These are phyloP conservation scores for Steinernema khuongi DNA, from an alignment of 1,140 invertebrate species.

Conservation along the genomic window DNA sequence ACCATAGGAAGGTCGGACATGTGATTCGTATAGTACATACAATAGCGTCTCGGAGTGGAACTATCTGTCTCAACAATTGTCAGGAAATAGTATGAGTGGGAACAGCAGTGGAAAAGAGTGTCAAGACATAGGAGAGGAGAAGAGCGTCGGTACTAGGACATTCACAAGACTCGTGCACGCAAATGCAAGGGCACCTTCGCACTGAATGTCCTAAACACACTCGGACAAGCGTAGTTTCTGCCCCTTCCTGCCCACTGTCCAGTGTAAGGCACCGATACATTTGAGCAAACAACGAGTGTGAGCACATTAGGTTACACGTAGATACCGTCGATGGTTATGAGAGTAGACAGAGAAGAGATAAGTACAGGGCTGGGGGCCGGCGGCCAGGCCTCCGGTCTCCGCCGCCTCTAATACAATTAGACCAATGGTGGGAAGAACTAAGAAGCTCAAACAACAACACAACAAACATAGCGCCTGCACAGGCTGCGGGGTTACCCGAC, in stretches of 20 bases:
- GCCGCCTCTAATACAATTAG: too few relatives aligned
- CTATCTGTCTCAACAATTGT: too few relatives aligned
- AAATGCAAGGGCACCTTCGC: background rate
- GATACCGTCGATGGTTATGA: background rate
- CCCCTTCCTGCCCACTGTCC: background rate
- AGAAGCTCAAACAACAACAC: background rate
- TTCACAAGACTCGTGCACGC: background rate
- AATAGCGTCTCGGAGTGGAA: too few relatives aligned
- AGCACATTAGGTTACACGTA: background rate
- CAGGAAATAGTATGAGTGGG: too few relatives aligned
- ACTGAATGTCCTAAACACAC: background rate
- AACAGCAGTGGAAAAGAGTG: too few relatives aligned
- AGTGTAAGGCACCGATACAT: background rate
- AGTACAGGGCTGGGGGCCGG: too few relatives aligned
- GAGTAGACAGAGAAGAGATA: background rate
- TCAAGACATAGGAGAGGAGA: too few relatives aligned
- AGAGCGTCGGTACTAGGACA: too few relatives aligned
- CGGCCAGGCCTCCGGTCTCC: too few relatives aligned
- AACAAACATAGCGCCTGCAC: background rate
- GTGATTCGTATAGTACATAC: too few relatives aligned
- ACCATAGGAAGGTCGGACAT: too few relatives aligned
- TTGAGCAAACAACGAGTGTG: slow-evolving; percentile 15
- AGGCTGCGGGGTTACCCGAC: background rate
- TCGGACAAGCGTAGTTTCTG: background rate
- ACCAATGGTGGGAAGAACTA: too few relatives aligned